phyloP scores from a whole-genome alignment of 2,113 vertebrate species.

The Setophaga coronata region DNA sequence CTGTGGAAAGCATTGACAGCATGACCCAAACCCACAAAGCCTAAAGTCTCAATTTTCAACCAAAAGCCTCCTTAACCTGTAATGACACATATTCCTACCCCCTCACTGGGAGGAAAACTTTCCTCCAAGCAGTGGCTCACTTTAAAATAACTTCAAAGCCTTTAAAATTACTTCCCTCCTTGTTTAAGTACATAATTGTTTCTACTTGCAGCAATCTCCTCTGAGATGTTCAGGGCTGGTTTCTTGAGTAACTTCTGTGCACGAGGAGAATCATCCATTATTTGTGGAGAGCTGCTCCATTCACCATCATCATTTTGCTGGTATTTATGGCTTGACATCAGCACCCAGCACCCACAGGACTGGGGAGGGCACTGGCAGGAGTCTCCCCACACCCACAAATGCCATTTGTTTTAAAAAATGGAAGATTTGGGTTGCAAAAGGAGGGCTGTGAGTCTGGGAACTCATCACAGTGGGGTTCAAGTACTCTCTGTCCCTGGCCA shows the following conservation, averaged over 20 bases:
- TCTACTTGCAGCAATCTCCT: not conserved
- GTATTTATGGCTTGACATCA: not conserved
- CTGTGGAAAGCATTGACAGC: not conserved
- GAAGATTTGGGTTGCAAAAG: not conserved
- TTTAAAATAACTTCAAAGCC: slow-evolving; percentile 7
- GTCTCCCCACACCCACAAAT: not conserved
- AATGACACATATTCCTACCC: not conserved
- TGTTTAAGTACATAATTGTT: slow-evolving; percentile 20
- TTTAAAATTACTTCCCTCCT: slow-evolving; percentile 8
- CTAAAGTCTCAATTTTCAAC: not conserved
- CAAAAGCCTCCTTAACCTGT: not conserved
- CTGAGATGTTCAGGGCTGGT: not conserved
- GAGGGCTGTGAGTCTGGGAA: not conserved
- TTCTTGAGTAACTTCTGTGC: not conserved
- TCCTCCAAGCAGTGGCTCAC: not conserved
- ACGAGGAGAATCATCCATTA: not conserved
- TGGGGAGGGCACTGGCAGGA: not conserved
- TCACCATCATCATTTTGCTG: not conserved
- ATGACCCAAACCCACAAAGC: not conserved
- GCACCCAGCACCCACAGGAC: not conserved
- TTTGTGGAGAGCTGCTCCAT: not conserved
- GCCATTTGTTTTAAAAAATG: not conserved
- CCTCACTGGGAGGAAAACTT: fast-evolving
- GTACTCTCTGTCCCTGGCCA: not conserved
- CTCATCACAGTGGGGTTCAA: fast-evolving